These are phyloP conservation scores for Phenganax subtilis DNA, from an alignment of 92 coral and sea anemone species.

Conservation along the genomic window DNA sequence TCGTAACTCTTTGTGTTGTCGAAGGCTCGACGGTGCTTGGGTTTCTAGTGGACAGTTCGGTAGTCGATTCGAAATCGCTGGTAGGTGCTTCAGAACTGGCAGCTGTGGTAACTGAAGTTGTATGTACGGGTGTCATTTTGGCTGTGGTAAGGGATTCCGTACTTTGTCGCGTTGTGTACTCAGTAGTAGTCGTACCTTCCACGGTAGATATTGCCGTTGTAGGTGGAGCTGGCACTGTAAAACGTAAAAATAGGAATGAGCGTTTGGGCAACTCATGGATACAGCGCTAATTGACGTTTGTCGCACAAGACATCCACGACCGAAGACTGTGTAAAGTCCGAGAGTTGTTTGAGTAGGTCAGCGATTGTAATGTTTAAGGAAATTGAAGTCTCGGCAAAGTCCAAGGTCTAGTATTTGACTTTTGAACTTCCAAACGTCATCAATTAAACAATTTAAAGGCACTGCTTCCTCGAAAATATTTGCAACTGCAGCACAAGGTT, in stretches of 20 bases:
- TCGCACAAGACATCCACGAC: background rate
- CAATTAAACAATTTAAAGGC: too few species aligned
- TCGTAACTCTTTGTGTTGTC: background rate
- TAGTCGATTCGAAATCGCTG: background rate
- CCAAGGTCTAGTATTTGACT: too few species aligned
- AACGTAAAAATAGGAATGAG: background rate
- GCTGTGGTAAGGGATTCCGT: background rate
- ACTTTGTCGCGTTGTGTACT: conserved; percentile 11
- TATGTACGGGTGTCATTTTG: background rate
- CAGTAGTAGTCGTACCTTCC: background rate
- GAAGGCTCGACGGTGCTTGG: background rate
- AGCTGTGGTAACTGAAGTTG: background rate
- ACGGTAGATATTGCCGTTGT: background rate
- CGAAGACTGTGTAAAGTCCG: background rate
- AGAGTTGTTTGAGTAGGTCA: too few species aligned
- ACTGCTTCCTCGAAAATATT: too few species aligned
- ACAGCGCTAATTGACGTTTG: background rate
- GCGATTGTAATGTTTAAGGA: too few species aligned
- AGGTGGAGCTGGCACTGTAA: background rate
- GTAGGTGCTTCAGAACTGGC: background rate
- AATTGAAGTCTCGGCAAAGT: too few species aligned
- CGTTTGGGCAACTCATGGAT: background rate
- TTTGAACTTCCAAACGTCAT: too few species aligned
- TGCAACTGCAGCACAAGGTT: too few species aligned
- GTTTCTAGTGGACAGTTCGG: background rate